Base-by-base conservation (phyloP, 2,888 invertebrate genomes). In the Teinopalpus imperialis region DNA sequence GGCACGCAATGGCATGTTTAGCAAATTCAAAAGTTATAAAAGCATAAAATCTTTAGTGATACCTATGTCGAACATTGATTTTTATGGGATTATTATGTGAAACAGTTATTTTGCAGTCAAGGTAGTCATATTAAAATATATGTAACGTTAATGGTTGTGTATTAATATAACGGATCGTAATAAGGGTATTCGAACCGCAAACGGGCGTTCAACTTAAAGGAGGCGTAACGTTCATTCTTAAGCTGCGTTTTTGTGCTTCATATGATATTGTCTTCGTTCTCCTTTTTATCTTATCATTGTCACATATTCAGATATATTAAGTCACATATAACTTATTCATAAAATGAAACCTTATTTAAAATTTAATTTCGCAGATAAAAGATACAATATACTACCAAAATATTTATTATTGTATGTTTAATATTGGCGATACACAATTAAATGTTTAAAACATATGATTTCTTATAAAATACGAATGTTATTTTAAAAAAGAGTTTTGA, bases 131-230 rank as follows among this genome's bases (percentile, higher is more conserved):
- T 31, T 37, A 42, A 43, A 23, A 43, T 29, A 37, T 18, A 18
- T 27, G 29, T 41, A 31, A 32, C 39, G 30, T 46, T 43, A 62
- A 61, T 52, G 53, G 49, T 52, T 56, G 34, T 55, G 43, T 54
- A 51, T 45, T 43, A 53, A 61, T 59, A 53, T 66, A 69, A 69
- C 61, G 65, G 61, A 43, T 51, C 48, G 51, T 42, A 52, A 56
- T 51, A 60, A 60, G 52, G 51, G 49, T 53, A 55, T 59, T 49
- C 52, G 57, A 56, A 56, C 58, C 51, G 47, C 41, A 54, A 51
- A 61, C 67, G 76, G 67, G 46, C 74, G 51, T 75, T 75, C 73
- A 79, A 79, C 79, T 69, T 66, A 41, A 48, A 58, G 54, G 46
- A 66, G 69, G 65, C 66, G 71, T 63, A 57, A 52, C 54, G 59